Evolutionary conservation across 1,140 invertebrate genomes (phyloP).

Genomic region (Maniola jurtina): DNA sequence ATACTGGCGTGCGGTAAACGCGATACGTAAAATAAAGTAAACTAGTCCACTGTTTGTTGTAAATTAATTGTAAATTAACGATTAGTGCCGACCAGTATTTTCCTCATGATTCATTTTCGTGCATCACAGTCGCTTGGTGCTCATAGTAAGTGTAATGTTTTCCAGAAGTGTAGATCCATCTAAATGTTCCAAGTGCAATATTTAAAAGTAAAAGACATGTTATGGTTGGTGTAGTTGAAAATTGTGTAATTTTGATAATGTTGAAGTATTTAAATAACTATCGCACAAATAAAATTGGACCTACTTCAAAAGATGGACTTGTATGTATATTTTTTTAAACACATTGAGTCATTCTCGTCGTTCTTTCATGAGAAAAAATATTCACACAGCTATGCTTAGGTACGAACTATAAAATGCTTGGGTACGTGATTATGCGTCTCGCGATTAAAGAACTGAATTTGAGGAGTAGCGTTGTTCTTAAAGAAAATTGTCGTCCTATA

Average conservation of each 20-base stretch:
- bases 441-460: too few relatives aligned
- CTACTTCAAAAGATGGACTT: slow-evolving; percentile 34
- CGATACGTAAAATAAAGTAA: slow-evolving; percentile 53
- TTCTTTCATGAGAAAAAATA: not conserved
- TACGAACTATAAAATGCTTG: too few relatives aligned
- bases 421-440: too few relatives aligned
- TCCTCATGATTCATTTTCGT: slow-evolving; percentile 60
- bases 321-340: slow-evolving; percentile 44
- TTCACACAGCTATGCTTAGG: not conserved
- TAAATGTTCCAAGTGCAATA: not conserved
- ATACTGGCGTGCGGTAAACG: slow-evolving; percentile 36
- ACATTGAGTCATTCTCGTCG: not conserved
- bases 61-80: slow-evolving; percentile 66
- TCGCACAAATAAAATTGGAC: slow-evolving; percentile 53
- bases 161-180: slow-evolving; percentile 14
- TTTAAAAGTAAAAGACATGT: slow-evolving; percentile 25
- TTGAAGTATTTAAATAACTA: slow-evolving; percentile 51
- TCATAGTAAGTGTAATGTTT: slow-evolving; percentile 27
- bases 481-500: too few relatives aligned
- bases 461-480: too few relatives aligned
- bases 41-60: slow-evolving; percentile 50
- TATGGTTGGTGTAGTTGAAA: slow-evolving; percentile 29
- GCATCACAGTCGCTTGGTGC: not conserved
- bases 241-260: slow-evolving; percentile 41
- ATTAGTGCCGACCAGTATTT: slow-evolving; percentile 60